Evolutionary conservation across 2,113 vertebrate genomes (phyloP).

Genomic region (Oncorhynchus tshawytscha): DNA sequence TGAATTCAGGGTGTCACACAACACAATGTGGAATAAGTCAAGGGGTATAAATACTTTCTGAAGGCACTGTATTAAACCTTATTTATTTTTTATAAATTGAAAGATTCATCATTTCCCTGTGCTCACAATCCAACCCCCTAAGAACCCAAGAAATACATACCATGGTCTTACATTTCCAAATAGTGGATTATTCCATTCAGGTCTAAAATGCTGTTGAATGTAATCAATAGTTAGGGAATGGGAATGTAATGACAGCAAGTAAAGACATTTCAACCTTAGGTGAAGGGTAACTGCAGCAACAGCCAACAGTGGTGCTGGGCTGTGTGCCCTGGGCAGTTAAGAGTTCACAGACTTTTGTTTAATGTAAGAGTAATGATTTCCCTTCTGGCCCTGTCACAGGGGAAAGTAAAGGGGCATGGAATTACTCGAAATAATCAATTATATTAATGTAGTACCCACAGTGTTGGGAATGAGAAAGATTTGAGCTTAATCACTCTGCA

Average conservation of each 20-base stretch:
- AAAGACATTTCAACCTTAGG: too few species aligned
- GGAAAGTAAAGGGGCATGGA: conserved; percentile 15
- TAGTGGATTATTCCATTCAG: background rate
- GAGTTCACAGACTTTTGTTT: conserved; percentile 55
- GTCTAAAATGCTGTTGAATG: background rate
- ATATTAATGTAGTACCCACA: too few species aligned
- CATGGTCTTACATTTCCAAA: background rate
- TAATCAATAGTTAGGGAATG: too few species aligned
- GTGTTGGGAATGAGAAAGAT: conserved; percentile 19
- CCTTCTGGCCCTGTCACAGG: conserved; percentile 54
- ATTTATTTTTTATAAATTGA: background rate
- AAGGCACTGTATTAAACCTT: background rate
- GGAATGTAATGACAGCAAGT: too few species aligned
- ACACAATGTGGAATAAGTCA: too few species aligned
- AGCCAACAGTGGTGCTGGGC: too few species aligned
- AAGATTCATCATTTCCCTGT: background rate
- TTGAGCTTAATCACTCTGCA: background rate
- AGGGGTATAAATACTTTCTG: too few species aligned
- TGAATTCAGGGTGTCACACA: too few species aligned
- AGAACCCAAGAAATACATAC: background rate
- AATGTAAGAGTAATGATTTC: conserved; percentile 73
- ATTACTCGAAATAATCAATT: too few species aligned
- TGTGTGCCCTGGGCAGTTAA: conserved; percentile 49
- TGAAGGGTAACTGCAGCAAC: too few species aligned
- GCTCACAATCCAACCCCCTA: background rate